phyloP scores from a whole-genome alignment of 2,113 vertebrate genomes.

The Nyctereutes procyonoides region DNA sequence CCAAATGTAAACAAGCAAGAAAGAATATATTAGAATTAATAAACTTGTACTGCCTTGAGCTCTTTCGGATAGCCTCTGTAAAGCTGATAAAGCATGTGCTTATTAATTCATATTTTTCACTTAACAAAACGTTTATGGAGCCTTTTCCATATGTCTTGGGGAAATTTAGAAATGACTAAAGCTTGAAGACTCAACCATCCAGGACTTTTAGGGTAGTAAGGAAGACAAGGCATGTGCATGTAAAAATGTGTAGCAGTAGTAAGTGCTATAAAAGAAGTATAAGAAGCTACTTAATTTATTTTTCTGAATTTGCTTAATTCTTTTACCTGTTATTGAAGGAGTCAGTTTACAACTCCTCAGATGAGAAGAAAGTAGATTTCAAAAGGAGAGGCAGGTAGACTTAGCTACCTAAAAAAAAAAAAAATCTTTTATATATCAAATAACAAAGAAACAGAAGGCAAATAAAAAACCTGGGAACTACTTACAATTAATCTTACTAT shows the following conservation, averaged over 20 bases:
- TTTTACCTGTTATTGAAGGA: not conserved
- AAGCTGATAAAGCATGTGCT: constrained; percentile 36
- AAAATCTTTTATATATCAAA: not conserved
- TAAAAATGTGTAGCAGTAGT: not conserved
- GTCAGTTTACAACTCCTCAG: not conserved
- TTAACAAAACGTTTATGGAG: constrained; percentile 14
- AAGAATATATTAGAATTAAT: constrained; percentile 38
- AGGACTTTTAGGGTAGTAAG: not conserved
- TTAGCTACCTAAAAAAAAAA: constrained; percentile 26
- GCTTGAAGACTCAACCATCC: not conserved
- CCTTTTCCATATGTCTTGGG: not conserved
- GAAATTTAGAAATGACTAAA: constrained; percentile 45
- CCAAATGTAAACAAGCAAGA: constrained; percentile 50
- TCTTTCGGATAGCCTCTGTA: constrained; percentile 17
- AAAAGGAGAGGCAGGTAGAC: not conserved
- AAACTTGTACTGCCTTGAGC: not conserved
- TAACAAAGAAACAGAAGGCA: not conserved
- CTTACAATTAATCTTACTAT: not conserved
- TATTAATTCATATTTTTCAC: constrained; percentile 58
- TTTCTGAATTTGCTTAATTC: not conserved
- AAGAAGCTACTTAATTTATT: not conserved
- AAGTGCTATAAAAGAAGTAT: not conserved
- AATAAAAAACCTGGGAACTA: not conserved
- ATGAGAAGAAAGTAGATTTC: not conserved
- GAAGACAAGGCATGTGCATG: not conserved